phyloP scores from a whole-genome alignment of 2,113 vertebrate genomes.

The Miniopterus natalensis region DNA sequence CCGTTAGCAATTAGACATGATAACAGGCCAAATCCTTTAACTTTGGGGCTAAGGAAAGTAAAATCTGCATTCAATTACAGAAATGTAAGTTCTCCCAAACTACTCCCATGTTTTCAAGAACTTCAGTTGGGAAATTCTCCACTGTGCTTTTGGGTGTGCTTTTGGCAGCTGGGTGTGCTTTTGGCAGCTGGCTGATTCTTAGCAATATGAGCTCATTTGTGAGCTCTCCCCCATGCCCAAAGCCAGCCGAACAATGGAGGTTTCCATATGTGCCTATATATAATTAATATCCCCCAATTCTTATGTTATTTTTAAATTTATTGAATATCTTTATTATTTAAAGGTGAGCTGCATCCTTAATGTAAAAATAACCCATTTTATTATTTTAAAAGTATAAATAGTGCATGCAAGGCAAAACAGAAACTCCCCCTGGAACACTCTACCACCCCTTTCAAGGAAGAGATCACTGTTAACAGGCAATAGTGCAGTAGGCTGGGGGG shows the following conservation, averaged over 20 bases:
- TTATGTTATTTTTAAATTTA: background rate
- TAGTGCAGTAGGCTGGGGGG: no score
- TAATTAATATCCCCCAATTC: background rate
- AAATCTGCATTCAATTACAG: background rate
- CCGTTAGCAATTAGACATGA: background rate
- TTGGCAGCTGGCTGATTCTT: background rate
- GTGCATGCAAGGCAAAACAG: background rate
- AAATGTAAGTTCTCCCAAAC: background rate
- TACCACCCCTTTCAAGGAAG: background rate
- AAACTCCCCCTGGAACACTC: background rate
- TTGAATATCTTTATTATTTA: background rate
- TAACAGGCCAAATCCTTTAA: background rate
- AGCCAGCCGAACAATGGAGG: background rate
- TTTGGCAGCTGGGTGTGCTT: background rate
- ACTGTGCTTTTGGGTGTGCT: background rate
- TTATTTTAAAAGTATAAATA: background rate
- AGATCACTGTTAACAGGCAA: background rate
- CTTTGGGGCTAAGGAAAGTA: background rate
- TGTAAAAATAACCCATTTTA: background rate
- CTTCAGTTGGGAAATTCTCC: background rate
- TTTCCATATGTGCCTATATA: background rate
- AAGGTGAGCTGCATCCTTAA: background rate
- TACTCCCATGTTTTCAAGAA: background rate
- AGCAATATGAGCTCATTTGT: background rate
- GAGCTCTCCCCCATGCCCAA: background rate